Evolutionary conservation across 30 jellyfish, hydroid and myxozoan genomes (phyloP).

Genomic region (Nemopilema nomurai): DNA sequence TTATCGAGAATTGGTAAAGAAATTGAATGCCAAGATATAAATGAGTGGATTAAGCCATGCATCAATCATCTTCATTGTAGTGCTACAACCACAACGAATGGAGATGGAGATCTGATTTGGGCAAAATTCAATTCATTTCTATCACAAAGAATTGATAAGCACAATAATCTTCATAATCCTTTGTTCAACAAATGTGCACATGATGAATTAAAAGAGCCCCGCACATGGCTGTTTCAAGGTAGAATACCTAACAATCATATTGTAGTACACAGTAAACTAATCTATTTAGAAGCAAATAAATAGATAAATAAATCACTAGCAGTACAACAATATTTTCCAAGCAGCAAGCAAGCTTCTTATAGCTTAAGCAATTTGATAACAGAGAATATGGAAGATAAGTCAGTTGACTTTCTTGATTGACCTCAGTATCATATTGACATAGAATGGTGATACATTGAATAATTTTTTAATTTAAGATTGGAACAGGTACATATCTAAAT

Average conservation of each 20-base stretch:
- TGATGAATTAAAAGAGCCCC: not conserved
- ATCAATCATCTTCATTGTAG: conserved; percentile 30
- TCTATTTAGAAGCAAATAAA: not conserved
- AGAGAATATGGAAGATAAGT: not conserved
- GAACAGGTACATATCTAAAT: not conserved
- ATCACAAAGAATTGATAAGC: conserved; percentile 2
- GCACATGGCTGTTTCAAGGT: conserved; percentile 20
- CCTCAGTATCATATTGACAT: not conserved
- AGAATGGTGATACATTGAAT: not conserved
- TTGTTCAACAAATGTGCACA: conserved; percentile 13
- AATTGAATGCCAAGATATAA: not conserved
- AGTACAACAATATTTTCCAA: not conserved
- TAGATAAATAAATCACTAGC: not conserved
- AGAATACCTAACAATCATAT: not conserved
- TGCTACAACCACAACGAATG: conserved; percentile 23
- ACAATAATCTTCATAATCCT: not conserved
- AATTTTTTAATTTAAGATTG: not conserved
- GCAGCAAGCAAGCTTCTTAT: not conserved
- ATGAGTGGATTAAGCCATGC: conserved; percentile 29
- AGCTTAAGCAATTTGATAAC: not conserved
- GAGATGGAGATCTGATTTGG: conserved; percentile 16
- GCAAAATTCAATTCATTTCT: conserved; percentile 24
- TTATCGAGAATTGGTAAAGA: conserved; percentile 1
- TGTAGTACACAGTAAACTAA: not conserved
- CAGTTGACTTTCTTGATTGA: not conserved